Percentiles rank a stretch among this genome's conserved stretches.
Conservation (phyloP, 2,888 invertebrate genomes). For the Sphinx pinastri region DNA sequence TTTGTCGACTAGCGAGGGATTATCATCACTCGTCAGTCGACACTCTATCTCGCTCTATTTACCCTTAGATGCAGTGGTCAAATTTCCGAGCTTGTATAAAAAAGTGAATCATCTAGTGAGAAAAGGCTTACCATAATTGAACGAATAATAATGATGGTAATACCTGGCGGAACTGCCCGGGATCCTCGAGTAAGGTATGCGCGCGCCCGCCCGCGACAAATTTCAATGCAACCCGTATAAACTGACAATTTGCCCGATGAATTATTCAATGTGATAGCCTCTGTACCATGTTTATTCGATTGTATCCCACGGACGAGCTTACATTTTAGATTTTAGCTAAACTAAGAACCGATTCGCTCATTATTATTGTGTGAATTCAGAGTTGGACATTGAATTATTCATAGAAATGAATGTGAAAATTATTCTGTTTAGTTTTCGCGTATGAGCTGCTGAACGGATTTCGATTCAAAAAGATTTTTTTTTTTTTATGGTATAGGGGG, state of each 20-base stretch:
- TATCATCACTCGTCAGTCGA: too few species aligned
- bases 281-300: slow-evolving; percentile 66
- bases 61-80: too few species aligned
- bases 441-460: too few species aligned
- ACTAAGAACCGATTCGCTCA: not conserved
- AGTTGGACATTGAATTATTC: not conserved
- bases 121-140: slow-evolving; percentile 14
- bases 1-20: too few species aligned
- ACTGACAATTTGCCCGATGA: slow-evolving; percentile 77
- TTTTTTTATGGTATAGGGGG: too few species aligned
- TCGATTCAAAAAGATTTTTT: too few species aligned
- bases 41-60: too few species aligned
- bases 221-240: slow-evolving; percentile 74
- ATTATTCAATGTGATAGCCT: slow-evolving; percentile 72
- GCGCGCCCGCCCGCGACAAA: slow-evolving; percentile 60
- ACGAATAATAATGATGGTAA: slow-evolving; percentile 5
- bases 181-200: slow-evolving; percentile 41
- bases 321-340: slow-evolving; percentile 21
- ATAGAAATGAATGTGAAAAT: too few species aligned
- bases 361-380: not conserved
- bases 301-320: slow-evolving; percentile 41
- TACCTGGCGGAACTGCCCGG: slow-evolving; percentile 18
- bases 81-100: too few species aligned
- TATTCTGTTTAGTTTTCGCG: too few species aligned
- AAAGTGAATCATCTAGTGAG: not conserved